Base-by-base conservation (phyloP, 2,113 vertebrate species). In the Elachura formosa region DNA sequence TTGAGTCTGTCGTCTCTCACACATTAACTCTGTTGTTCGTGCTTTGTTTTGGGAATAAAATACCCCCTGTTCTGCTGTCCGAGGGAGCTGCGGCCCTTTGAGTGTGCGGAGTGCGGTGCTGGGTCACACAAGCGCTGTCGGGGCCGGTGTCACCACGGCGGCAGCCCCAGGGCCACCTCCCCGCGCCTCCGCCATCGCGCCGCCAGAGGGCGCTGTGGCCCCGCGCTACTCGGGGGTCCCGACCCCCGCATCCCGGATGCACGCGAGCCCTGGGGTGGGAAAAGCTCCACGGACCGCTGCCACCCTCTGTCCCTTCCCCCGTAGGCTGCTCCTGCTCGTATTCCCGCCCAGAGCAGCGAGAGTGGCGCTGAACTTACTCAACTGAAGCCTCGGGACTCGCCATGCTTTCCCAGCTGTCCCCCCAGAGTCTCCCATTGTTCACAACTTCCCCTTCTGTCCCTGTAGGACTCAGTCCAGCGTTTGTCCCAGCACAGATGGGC, bases 11-110 rank as follows among this genome's bases (percentile, higher is more conserved):
- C 4, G 23, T 26, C 18, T 59, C 14, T 66, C 5, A 0, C 0
- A 1, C 38, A 0, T 38, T 26, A 11, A 7, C 36, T 59, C 16
- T 3, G 0, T 13, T 52, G 38, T 48, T 24, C 2, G 4, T 33
- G 36, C 45, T 89, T 45, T 40, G 26, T 38, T 76, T 48, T 7
- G 31, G 52, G 31, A 95, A 94, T 95, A 90, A 96, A 95, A 14
- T 0, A 2, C 3, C 56, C 5, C n/a, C 14, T 9, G 23, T 49
- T 74, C 2, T 24, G 15, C 38, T 41, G 13, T 26, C 71, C 3
- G 16, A 20, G 31, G 7, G 62, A 19, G 3, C 11, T 18, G 51
- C 49, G 0, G 23, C 67, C 36, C 33, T 61, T 19, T 15, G 14
- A 10, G 19, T 24, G 33, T 23, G 66, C 11, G 21, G 41, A 25